phyloP scores from a whole-genome alignment of 2,113 vertebrate species.

The Saccopteryx bilineata region DNA sequence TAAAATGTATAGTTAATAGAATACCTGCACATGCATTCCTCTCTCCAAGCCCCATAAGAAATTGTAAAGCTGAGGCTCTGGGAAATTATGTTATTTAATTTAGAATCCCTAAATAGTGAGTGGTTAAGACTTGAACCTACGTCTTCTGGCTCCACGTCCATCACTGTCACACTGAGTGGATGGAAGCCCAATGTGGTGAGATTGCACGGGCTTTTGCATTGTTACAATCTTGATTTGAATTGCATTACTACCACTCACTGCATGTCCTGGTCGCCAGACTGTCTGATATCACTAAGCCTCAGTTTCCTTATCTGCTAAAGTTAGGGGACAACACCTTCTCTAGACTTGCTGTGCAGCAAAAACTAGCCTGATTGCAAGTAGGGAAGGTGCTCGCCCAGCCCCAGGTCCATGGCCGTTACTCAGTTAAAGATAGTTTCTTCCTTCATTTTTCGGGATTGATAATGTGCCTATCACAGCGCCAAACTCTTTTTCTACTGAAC shows the following conservation, averaged over 20 bases:
- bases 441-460: not conserved
- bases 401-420: not conserved
- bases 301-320: not conserved
- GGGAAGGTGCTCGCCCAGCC: not conserved
- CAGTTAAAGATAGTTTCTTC: not conserved
- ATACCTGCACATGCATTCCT: not conserved
- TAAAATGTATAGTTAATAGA: not conserved
- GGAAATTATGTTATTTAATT: not conserved
- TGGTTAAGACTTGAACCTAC: not conserved
- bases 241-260: fast-evolving
- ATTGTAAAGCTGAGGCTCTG: not conserved
- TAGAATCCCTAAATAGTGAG: not conserved
- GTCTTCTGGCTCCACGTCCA: not conserved
- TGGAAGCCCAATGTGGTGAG: not conserved
- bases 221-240: not conserved
- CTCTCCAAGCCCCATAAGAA: not conserved
- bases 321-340: not conserved
- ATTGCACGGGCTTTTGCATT: not conserved
- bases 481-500: not conserved
- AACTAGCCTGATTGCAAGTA: not conserved
- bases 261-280: not conserved
- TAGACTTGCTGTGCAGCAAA: not conserved
- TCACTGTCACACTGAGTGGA: not conserved
- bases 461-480: not conserved
- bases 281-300: not conserved